Base-by-base conservation (phyloP, 2,113 vertebrate species). In the Laticauda colubrina region DNA sequence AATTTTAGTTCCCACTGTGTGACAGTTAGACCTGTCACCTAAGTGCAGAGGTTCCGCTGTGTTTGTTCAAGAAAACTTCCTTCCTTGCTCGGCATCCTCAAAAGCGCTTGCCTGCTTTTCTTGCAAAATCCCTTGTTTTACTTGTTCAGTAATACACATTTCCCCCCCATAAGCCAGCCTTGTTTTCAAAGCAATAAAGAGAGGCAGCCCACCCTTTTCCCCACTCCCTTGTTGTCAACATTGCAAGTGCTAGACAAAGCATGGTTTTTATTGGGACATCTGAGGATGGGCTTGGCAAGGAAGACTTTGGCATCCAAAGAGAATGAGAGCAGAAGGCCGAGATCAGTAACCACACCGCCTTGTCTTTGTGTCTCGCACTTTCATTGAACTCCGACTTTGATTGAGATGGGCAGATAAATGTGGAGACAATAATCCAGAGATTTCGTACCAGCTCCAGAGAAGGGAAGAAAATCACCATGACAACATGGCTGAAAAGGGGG, bases 401-500 rank as follows among this genome's bases (percentile, higher is more conserved):
- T 10, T 14, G 59, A 39, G 93, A 93, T 10, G 92, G 92, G 94
- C 93, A 94, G 95, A 96, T 69, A 92, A 95, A 4, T 23, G 8
- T n/a, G 95, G 10, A 53, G 95, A 89, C 93, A 57, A 91, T 90
- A 12, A 89, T 90, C 21, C 29, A 2, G 93, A 0, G 9, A 89
- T 86, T 90, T 87, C 94, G 93, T 93, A 51, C 34, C 93, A 94
- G 93, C 93, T 92, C 61, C 87, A 91, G 93, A 87, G 86, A 91
- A 91, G 88, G 95, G 89, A 18, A 93, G 92, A 86, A 92, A 0
- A 0, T 96, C 93, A 29, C 95, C 86, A 39, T 94, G 96, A 94
- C 91, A 93, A 94, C 55, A 1, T 53, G 91, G 59, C 93, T 54
- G 53, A 11, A 56, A 45, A 51, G 43, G 21, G 90, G 92, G 93